Evolutionary conservation across 92 coral and sea anemone species (phyloP).

Genomic region (Hydrozoanthus gracilis): DNA sequence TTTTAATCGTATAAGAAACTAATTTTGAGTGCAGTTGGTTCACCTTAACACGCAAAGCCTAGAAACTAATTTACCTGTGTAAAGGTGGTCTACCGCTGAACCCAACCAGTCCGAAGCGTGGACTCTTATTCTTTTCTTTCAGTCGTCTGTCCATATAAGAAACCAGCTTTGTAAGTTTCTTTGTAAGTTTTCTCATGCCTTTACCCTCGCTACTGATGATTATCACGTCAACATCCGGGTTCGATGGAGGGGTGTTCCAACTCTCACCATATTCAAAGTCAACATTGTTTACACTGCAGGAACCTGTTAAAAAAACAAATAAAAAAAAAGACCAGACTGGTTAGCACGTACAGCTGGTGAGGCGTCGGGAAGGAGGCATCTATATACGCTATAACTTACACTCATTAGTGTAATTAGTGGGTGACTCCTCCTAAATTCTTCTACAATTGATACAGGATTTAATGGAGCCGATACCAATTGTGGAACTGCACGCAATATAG

Average conservation of each 20-base stretch:
- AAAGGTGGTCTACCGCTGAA: constrained; percentile 73
- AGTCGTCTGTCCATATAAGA: constrained; percentile 38
- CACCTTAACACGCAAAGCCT: not conserved
- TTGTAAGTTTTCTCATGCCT: constrained; percentile 50
- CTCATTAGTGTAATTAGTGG: too few species aligned
- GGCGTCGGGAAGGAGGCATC: too few species aligned
- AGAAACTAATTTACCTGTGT: constrained; percentile 39
- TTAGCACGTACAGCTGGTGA: too few species aligned
- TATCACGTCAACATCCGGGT: constrained; percentile 62
- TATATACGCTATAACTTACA: too few species aligned
- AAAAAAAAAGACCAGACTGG: not conserved
- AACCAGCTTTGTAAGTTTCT: constrained; percentile 42
- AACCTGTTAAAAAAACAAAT: not conserved
- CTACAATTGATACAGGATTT: too few species aligned
- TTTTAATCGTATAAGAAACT: too few species aligned
- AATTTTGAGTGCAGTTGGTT: too few species aligned
- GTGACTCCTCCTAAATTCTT: too few species aligned
- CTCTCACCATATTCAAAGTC: constrained; percentile 11
- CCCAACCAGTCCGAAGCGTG: constrained; percentile 71
- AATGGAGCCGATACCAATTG: too few species aligned
- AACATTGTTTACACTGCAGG: not conserved
- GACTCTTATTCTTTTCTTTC: constrained; percentile 1
- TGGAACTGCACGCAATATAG: too few species aligned
- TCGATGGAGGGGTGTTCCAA: not conserved
- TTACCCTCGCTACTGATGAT: constrained; percentile 68